A percentile compares a stretch with the other conserved stretches of the same genome.
phyloP scores from a whole-genome alignment of 1,140 invertebrate genomes.

The Lepidostoma basale region DNA sequence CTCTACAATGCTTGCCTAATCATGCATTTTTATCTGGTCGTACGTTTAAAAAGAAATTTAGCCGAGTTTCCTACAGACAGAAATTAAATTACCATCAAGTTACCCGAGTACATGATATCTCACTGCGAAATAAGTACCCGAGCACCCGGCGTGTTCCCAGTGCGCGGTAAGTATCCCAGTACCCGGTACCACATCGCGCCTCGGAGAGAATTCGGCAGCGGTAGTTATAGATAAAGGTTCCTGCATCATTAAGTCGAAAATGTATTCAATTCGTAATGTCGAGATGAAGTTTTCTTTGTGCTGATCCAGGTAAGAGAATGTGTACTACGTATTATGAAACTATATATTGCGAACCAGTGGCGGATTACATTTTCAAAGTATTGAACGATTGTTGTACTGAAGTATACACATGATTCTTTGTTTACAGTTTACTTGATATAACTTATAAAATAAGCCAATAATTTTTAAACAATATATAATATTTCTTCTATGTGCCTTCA shows the following conservation, averaged over 20 bases:
- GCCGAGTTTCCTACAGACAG: neutral
- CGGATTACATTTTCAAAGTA: no score
- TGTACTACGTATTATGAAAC: no score
- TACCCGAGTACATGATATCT: slow-evolving; percentile 4
- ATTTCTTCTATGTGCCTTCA: no score
- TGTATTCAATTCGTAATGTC: slow-evolving; percentile 42
- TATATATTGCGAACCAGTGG: no score
- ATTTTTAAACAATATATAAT: no score
- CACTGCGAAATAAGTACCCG: neutral
- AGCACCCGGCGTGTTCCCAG: no score
- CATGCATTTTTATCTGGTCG: neutral
- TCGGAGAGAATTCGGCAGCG: slow-evolving; percentile 27
- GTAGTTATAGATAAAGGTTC: slow-evolving; percentile 43
- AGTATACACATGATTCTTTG: no score
- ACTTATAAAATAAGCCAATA: no score
- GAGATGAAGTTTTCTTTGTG: slow-evolving; percentile 41
- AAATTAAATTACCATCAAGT: slow-evolving; percentile 31
- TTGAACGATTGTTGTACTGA: no score
- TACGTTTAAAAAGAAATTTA: slow-evolving; percentile 22
- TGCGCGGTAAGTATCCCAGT: no score
- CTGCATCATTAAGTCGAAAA: slow-evolving; percentile 45
- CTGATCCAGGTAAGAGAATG: slow-evolving; percentile 23
- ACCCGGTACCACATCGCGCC: neutral
- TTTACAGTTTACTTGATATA: no score
- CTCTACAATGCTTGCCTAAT: slow-evolving; percentile 9